phyloP scores from a whole-genome alignment of 2,888 invertebrate species.

The Lycaena phlaeas region DNA sequence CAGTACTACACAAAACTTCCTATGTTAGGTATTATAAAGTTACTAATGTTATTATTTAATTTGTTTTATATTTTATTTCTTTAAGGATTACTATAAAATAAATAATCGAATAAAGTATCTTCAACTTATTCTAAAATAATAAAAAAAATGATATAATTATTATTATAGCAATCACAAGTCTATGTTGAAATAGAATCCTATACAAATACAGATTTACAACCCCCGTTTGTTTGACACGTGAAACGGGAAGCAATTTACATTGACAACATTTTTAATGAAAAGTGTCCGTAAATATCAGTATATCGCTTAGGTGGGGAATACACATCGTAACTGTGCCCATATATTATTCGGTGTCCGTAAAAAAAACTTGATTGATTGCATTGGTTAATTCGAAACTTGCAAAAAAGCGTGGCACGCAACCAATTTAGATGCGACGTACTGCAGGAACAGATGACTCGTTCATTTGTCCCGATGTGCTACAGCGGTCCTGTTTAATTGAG shows the following conservation, averaged over 20 bases:
- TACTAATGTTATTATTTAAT: too few species aligned
- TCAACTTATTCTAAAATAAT: too few species aligned
- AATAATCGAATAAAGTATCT: too few species aligned
- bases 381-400: constrained; percentile 33
- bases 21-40: too few species aligned
- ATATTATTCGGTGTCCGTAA: constrained; percentile 15
- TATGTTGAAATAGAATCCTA: too few species aligned
- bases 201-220: constrained; percentile 1
- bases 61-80: too few species aligned
- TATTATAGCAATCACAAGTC: too few species aligned
- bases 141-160: too few species aligned
- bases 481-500: constrained; percentile 55
- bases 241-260: constrained; percentile 6
- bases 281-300: constrained; percentile 6
- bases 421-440: constrained; percentile 57
- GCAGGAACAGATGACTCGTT: constrained; percentile 42
- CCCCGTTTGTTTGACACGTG: neutral
- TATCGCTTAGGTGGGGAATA: constrained; percentile 4
- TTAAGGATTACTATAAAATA: too few species aligned
- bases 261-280: constrained; percentile 8
- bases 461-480: constrained; percentile 40
- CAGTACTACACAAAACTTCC: neutral
- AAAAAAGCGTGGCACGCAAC: constrained; percentile 39
- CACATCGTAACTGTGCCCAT: constrained; percentile 2
- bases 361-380: constrained; percentile 31